Conservation (phyloP, 2,888 invertebrate species). For the Cephus rjabovi region DNA sequence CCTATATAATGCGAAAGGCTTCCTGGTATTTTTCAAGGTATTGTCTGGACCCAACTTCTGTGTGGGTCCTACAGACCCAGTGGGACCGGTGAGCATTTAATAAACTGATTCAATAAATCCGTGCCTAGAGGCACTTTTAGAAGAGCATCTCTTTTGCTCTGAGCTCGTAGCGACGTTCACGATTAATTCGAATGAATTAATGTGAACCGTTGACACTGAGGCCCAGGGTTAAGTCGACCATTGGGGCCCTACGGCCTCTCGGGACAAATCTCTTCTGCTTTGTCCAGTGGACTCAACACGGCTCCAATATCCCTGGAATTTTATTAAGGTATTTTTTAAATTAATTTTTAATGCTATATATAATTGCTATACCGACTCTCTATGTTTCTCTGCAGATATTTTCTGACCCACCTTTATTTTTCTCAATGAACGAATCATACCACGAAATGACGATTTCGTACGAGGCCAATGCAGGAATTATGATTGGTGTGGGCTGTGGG, state of each 20-base stretch:
- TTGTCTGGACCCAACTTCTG: background rate
- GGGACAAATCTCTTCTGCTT: background rate
- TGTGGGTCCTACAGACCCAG: background rate
- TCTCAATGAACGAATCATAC: background rate
- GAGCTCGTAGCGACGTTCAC: conserved; percentile 46
- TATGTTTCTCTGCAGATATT: background rate
- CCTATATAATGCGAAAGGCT: background rate
- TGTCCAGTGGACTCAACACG: background rate
- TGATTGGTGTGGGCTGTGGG: conserved; percentile 56
- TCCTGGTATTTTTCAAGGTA: background rate
- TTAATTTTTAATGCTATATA: background rate
- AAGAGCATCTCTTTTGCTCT: background rate
- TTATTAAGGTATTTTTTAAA: background rate
- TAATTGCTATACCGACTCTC: background rate
- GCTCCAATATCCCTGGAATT: background rate
- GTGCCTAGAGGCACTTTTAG: conserved; percentile 35
- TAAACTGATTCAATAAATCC: conserved; percentile 66
- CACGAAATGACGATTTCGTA: conserved; percentile 5
- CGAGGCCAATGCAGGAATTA: conserved; percentile 6
- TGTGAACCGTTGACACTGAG: conserved; percentile 57
- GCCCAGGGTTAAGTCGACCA: conserved; percentile 44
- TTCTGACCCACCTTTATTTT: background rate
- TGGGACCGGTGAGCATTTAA: conserved; percentile 53
- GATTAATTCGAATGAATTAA: conserved; percentile 65
- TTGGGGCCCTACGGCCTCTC: background rate